These are phyloP conservation scores for Platycnemis pennipes DNA, from an alignment of 2,888 invertebrate species.

Conservation along the genomic window DNA sequence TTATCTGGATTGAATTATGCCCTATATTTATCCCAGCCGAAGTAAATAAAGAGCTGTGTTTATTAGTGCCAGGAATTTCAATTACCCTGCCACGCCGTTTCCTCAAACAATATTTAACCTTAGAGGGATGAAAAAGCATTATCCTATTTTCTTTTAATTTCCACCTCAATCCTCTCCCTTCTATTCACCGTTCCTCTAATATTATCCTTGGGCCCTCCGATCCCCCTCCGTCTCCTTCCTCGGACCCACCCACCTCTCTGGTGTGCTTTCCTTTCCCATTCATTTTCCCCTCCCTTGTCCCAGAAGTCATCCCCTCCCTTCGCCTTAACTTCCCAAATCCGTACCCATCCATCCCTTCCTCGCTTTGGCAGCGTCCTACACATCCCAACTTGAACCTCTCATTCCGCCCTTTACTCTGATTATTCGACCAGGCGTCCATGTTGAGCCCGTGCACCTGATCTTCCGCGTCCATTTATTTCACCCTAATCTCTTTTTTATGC, in stretches of 20 bases:
- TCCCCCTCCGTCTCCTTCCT: not conserved
- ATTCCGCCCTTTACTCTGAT: not conserved
- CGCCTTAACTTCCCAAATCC: no score
- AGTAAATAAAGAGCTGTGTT: not conserved
- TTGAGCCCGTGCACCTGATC: not conserved
- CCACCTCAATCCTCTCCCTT: not conserved
- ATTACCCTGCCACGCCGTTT: not conserved
- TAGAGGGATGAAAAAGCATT: not conserved
- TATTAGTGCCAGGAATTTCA: slow-evolving; percentile 6
- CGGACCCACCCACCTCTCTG: not conserved
- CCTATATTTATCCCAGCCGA: not conserved
- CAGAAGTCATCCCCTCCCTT: not conserved
- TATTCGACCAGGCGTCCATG: not conserved
- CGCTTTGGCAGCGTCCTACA: no score
- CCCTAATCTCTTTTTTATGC: slow-evolving; percentile 32
- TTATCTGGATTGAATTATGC: not conserved
- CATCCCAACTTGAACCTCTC: no score
- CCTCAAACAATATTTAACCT: slow-evolving; percentile 27
- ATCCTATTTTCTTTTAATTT: slow-evolving; percentile 35
- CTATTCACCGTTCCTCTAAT: not conserved
- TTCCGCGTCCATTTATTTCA: slow-evolving; percentile 11
- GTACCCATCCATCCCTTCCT: no score
- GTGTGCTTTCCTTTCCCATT: not conserved
- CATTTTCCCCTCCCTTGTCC: not conserved
- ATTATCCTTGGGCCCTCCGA: not conserved